Evolutionary conservation across 2,797 vertebrate species (phyloP).

Genomic region (Menidia menidia): DNA sequence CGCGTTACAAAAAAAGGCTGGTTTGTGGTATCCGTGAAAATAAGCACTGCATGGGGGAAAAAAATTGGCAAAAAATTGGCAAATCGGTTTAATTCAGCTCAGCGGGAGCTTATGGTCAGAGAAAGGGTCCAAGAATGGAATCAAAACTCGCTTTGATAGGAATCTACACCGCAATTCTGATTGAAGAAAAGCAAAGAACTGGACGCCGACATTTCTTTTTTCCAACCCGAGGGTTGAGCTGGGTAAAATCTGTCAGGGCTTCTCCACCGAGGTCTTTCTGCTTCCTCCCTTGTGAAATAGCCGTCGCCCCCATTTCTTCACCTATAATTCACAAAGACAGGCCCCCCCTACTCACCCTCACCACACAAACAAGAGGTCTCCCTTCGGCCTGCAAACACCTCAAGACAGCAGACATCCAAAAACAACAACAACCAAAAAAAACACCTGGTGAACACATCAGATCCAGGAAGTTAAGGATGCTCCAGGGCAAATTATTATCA

Average conservation of each 20-base stretch:
- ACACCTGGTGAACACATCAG: conserved; percentile 41
- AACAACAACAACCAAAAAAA: too few relatives aligned
- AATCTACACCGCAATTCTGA: conserved; percentile 8
- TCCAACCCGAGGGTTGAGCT: conserved; percentile 21
- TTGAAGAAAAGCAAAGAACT: too few relatives aligned
- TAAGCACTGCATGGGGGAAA: too few relatives aligned
- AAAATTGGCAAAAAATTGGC: too few relatives aligned
- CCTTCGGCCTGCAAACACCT: conserved; percentile 19
- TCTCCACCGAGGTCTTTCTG: conserved; percentile 37
- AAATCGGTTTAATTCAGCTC: background rate
- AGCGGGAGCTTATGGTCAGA: conserved; percentile 5
- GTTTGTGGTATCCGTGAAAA: too few relatives aligned
- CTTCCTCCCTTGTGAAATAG: conserved; percentile 42
- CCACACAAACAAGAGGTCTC: conserved; percentile 14
- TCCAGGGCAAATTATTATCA: background rate
- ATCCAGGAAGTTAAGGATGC: conserved; percentile 19
- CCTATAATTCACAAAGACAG: conserved; percentile 66
- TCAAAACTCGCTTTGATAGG: background rate
- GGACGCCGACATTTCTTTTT: too few relatives aligned
- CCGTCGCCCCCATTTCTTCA: conserved; percentile 43
- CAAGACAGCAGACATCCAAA: conserved; percentile 3
- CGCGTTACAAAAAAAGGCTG: too few relatives aligned
- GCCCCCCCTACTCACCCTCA: conserved; percentile 1
- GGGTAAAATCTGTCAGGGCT: conserved; percentile 13
- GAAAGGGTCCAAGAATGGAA: background rate